phyloP scores from a whole-genome alignment of 2,797 vertebrate genomes.

The Lateolabrax maculatus region DNA sequence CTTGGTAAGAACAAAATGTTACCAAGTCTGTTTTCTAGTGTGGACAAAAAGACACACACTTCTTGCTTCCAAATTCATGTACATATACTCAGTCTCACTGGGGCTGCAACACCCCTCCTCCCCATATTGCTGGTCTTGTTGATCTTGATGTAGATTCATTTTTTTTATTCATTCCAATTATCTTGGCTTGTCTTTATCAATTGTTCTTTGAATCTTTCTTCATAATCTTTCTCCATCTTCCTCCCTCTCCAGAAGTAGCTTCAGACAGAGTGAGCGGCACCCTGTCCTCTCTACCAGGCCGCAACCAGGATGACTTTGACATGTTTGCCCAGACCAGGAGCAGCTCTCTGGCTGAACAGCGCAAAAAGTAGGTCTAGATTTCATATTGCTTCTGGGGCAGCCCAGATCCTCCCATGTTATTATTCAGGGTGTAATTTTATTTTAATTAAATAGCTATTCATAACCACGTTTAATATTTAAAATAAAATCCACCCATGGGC shows the following conservation, averaged over 20 bases:
- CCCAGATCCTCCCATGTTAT: not conserved
- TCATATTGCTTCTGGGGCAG: conserved; percentile 7
- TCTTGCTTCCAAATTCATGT: not conserved
- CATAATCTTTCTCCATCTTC: not conserved
- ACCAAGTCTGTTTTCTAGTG: not conserved
- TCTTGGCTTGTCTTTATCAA: not conserved
- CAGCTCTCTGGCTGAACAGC: conserved; percentile 93
- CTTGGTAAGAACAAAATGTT: conserved; percentile 85
- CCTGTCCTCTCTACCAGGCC: conserved; percentile 88
- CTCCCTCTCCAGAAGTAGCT: conserved; percentile 87
- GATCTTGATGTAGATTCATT: not conserved
- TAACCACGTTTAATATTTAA: conserved; percentile 22
- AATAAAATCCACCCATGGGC: conserved; percentile 6
- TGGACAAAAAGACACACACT: not conserved
- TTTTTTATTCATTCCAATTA: not conserved
- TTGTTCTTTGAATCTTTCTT: not conserved
- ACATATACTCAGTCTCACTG: not conserved
- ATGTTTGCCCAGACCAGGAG: conserved; percentile 96
- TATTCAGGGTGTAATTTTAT: conserved; percentile 17
- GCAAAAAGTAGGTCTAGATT: conserved; percentile 90
- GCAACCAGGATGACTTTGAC: conserved; percentile 91
- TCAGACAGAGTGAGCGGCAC: conserved; percentile 89
- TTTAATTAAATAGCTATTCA: conserved; percentile 26
- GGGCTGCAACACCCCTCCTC: conserved; percentile 14
- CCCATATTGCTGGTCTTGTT: conserved; percentile 5